Conservation (phyloP, 2,797 vertebrate species). For the Parauchenoglanis punctatus region DNA sequence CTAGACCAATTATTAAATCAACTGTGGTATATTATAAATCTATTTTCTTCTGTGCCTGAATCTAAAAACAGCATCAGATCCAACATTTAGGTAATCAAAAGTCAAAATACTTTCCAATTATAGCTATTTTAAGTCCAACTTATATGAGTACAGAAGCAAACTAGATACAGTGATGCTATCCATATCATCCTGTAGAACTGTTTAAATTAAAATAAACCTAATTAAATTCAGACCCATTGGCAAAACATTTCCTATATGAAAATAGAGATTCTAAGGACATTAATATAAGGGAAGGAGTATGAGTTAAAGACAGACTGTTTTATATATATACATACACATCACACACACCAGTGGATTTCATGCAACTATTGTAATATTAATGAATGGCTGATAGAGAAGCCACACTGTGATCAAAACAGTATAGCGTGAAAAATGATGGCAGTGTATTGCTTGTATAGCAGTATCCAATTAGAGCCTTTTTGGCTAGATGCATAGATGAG, state of each 20-base stretch:
- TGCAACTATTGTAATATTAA: background rate
- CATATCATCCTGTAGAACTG: background rate
- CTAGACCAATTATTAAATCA: background rate
- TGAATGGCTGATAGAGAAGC: background rate
- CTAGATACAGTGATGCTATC: background rate
- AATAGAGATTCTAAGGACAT: background rate
- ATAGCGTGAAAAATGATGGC: background rate
- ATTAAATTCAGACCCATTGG: background rate
- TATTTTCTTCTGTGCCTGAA: no score
- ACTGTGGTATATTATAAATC: background rate
- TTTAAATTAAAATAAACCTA: background rate
- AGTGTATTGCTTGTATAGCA: background rate
- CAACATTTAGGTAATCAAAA: background rate
- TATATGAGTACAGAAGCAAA: background rate
- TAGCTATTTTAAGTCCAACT: constrained; percentile 4
- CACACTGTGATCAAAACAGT: background rate
- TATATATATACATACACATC: background rate
- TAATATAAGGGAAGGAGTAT: background rate
- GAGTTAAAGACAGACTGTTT: background rate
- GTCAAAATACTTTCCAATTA: background rate
- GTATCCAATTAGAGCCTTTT: background rate
- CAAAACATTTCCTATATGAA: background rate
- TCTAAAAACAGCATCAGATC: background rate
- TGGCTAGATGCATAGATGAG: background rate
- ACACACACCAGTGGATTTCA: background rate